Evolutionary conservation across 2,797 vertebrate species (phyloP).

Genomic region (Tarsius wallacei): DNA sequence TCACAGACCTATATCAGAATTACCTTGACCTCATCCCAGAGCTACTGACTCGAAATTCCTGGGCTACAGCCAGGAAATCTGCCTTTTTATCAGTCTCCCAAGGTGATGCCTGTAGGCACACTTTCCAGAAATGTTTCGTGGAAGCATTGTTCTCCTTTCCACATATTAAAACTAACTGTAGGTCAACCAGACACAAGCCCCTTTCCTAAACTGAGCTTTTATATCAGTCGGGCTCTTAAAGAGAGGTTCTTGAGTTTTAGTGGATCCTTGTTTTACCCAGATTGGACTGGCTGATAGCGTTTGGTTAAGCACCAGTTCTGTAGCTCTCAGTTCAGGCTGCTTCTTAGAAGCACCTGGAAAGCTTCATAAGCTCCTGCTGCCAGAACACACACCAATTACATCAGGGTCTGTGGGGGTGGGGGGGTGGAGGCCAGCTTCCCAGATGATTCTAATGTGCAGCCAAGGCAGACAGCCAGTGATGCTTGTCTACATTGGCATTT

Average conservation of each 20-base stretch:
- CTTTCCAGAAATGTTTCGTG: slow-evolving; percentile 11
- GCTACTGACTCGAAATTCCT: neutral
- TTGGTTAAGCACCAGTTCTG: neutral
- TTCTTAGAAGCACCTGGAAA: neutral
- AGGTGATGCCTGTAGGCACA: neutral
- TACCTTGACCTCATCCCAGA: neutral
- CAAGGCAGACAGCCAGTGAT: accelerated
- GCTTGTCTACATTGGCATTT: neutral
- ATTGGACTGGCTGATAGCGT: neutral
- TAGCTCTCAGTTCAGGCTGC: neutral
- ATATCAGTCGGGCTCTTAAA: neutral
- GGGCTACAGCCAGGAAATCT: neutral
- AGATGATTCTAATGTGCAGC: neutral
- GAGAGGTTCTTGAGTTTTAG: neutral
- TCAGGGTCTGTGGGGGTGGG: neutral
- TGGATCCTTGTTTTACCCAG: neutral
- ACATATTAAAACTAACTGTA: neutral
- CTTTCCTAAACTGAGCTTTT: neutral
- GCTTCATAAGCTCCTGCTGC: neutral
- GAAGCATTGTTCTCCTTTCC: neutral
- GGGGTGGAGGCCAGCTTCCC: neutral
- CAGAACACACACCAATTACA: too few relatives aligned
- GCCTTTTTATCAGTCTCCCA: neutral
- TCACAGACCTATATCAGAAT: neutral
- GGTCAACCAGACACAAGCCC: neutral